Evolutionary conservation across 2,113 vertebrate genomes (phyloP), one percentile per base, ranked within the genome.

Genomic region (Macheiramphus alcinus): DNA sequence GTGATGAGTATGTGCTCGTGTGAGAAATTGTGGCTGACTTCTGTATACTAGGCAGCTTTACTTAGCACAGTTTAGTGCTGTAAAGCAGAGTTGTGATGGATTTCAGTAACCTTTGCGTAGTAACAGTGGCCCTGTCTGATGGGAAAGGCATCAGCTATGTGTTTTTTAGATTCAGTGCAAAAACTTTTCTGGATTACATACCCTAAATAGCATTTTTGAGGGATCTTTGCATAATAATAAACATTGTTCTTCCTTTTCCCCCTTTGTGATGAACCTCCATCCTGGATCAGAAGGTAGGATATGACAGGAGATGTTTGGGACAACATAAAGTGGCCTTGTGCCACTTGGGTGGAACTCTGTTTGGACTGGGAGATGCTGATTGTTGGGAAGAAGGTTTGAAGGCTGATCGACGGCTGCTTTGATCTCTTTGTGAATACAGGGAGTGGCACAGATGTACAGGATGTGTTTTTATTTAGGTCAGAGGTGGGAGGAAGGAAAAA

Each of bases 381-480:
- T 20, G 29, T 32, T 40, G 65, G 50, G 45, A 48, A 9, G 80
- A 34, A 70, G 61, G 25, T 73, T 43, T 74, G 66, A 45, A 71
- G 56, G 76, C 45, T 43, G 84, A 43, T 70, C 5, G 9, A 11
- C 6, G 5, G 71, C 88, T 90, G 80, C 67, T 52, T 53, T 10
- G 16, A 8, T 55, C 38, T 50, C 43, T 56, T 27, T 53, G 48
- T 65, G 92, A 83, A 31, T 47, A 10, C 63, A 59, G 95, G 92
- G 97, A 95, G 92, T 80, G 92, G 85, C 95, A 58, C 3, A 7
- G 92, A 76, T 15, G 27, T 3, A 66, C 86, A 88, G 95, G 92
- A 95, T 88, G 55, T 74, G 42, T 55, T 90, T 73, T 90, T 93
- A 92, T 93, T 78, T 84, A 50, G 92, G 88, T 80, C 80, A 86